Base-by-base conservation (phyloP, 2,113 vertebrate genomes). In the Galbula dea region DNA sequence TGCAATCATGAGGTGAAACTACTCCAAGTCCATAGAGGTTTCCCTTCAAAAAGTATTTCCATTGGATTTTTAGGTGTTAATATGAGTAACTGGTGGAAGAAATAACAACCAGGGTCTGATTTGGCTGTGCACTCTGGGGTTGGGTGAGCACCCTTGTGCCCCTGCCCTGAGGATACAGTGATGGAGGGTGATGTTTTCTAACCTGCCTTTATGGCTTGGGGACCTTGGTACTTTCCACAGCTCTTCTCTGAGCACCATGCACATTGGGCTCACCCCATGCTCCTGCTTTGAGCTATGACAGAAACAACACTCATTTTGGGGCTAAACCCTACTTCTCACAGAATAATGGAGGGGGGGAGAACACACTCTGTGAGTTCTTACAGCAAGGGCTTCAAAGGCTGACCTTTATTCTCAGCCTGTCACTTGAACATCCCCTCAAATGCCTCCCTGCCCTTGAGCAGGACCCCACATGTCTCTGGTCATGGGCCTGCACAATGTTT, bases 61-160 rank as follows among this genome's bases (percentile, higher is more conserved):
- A 30, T 27, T 17, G 15, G 46, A 7, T 30, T 45, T 81, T 46
- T 32, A 71, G 79, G 21, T 39, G 55, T 30, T 62, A 7, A 46
- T 6, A 4, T 16, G 81, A 61, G 65, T 32, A 45, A 7, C 5
- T 17, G 66, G 23, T 26, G 37, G 69, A 68, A 59, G 16, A 59
- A 77, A 13, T 7, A 12, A 14, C 7, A 76, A 18, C 22, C 69
- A 41, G 29, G n/a, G 8, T 16, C 30, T 22, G 34, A 7, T 21
- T 0, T 58, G 57, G 36, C 45, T 2, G 0, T 1, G 36, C 54
- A 14, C 21, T 11, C 15, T 14, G 37, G 24, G 26, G 15, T 1
- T 62, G 34, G 26, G 37, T 0, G 4, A 27, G 23, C 11, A 30
- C 15, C 36, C 18, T 41, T 0, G 1, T 17, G 34, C 27, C 54